Conservation (phyloP, 2,113 vertebrate genomes). For the Scalopus aquaticus region DNA sequence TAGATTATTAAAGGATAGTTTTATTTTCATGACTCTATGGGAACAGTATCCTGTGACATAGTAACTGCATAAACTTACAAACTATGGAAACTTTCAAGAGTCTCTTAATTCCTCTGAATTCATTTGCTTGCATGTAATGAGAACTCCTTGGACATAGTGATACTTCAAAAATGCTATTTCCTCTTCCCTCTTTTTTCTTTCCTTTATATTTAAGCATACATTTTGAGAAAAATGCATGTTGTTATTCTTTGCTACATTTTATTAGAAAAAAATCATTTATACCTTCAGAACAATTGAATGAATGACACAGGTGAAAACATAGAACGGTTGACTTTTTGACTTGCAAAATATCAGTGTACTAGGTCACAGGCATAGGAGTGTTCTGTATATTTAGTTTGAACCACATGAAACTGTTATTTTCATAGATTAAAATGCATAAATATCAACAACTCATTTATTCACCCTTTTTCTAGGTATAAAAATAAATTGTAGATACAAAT, state of each 20-base stretch:
- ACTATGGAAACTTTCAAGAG: background rate
- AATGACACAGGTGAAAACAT: background rate
- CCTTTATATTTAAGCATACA: background rate
- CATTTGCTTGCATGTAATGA: background rate
- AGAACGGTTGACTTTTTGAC: background rate
- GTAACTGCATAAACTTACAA: background rate
- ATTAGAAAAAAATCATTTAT: background rate
- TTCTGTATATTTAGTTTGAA: background rate
- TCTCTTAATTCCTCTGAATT: background rate
- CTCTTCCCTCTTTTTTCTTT: background rate
- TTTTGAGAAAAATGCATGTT: background rate
- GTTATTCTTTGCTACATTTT: background rate
- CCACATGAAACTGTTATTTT: background rate
- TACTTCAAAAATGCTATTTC: background rate
- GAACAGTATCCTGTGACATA: background rate
- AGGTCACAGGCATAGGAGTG: background rate
- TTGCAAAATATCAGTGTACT: background rate
- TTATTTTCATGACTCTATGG: background rate
- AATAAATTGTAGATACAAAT: background rate
- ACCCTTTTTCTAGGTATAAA: too few species aligned
- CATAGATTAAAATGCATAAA: background rate
- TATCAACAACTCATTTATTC: background rate
- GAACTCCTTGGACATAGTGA: fast-evolving
- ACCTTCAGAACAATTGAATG: background rate
- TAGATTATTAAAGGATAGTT: constrained; percentile 31